Percentiles rank a stretch among this genome's conserved stretches.
Evolutionary conservation across 2,888 invertebrate species (phyloP).

Genomic region (Xanthorhoe spadicearia): DNA sequence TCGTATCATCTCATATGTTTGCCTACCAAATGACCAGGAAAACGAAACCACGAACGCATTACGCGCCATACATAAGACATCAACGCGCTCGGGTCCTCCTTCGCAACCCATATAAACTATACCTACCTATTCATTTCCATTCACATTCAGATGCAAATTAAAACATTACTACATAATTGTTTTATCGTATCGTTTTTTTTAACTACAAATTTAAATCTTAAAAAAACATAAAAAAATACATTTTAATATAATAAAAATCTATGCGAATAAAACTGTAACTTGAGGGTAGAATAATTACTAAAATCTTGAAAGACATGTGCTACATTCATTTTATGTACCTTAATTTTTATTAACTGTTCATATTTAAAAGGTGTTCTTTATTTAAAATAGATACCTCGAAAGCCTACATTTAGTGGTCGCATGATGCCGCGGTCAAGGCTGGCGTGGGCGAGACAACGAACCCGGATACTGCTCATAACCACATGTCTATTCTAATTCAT

Average conservation of each 20-base stretch:
- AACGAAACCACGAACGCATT: not conserved
- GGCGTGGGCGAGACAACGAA: conserved; percentile 75
- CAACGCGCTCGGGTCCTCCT: conserved; percentile 61
- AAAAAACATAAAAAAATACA: no score
- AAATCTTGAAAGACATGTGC: not conserved
- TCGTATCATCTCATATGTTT: no score
- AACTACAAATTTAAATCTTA: no score
- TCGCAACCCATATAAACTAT: conserved; percentile 11
- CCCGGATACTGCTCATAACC: conserved; percentile 68
- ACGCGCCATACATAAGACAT: conserved; percentile 66
- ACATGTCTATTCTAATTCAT: conserved; percentile 49
- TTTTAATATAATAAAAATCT: no score
- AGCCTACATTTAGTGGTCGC: conserved; percentile 35
- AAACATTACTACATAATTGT: not conserved
- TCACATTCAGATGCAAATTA: not conserved
- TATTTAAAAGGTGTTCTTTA: not conserved
- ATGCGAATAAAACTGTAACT: not conserved
- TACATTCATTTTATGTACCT: not conserved
- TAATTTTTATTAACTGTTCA: not conserved
- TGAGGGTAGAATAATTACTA: not conserved
- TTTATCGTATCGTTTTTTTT: no score
- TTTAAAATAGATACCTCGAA: conserved; percentile 25
- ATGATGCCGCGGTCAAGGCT: conserved; percentile 71
- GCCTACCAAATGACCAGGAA: not conserved
- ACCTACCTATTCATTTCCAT: conserved; percentile 6